Evolutionary conservation across 2,888 invertebrate species (phyloP), one percentile per base, ranked within the genome.

Genomic region (Platypus cylindrus): DNA sequence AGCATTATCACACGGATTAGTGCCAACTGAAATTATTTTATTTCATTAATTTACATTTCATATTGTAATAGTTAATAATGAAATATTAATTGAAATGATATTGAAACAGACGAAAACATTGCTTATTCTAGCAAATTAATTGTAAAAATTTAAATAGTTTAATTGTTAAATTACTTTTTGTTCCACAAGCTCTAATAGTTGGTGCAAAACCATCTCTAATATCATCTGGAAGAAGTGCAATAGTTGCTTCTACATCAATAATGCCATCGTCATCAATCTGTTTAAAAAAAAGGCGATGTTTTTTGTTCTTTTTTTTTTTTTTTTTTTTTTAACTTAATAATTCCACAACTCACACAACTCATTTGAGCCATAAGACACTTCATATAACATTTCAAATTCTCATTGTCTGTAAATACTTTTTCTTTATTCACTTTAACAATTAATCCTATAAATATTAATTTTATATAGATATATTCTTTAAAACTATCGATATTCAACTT

Each of bases 241-340:
- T 43, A 3, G 59, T 52, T 2, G 60, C 57, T 27, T 62, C 63
- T 15, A 51, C 52, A 35, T 64, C 62, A 17, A 63, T 47, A 5
- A 51, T 48, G 3, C 63, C 63, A 29, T 63, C 60, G 12, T 63
- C 63, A 18, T 51, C 52, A 44, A 58, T 56, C 63, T 63, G n/a
- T n/a, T n/a, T n/a, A n/a, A n/a, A n/a, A n/a, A n/a, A 39, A 24
- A 24, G 12, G 4, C n/a, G 5, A 24, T 7, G 12, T 20, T 20
- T 7, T 20, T 7, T 9, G 20, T 20, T 20, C 20, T 9, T 7
- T n/a, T n/a, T n/a, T n/a, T n/a, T n/a, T n/a, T n/a, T n/a, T n/a
- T n/a, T n/a, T n/a, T n/a, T n/a, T n/a, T n/a, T n/a, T n/a, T n/a
- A 20, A 7, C 5, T 9, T 26, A 26, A 9, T n/a, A 14, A 18